Evolutionary conservation across 2,797 vertebrate genomes (phyloP).

Genomic region (Diglossa cyanea): DNA sequence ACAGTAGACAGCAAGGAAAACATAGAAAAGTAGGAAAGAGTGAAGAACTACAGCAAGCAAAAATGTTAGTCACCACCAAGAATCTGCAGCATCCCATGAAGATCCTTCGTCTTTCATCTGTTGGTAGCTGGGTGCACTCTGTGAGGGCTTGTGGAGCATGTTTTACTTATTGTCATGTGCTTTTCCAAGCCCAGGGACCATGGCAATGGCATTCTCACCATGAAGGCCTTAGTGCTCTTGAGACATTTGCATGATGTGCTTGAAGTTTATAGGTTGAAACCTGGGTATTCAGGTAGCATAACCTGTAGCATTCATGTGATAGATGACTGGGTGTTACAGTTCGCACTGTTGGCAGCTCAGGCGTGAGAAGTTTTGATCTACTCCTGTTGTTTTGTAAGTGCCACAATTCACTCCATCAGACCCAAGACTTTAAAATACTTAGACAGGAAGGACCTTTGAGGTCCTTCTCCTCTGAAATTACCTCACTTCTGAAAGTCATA

Average conservation of each 20-base stretch:
- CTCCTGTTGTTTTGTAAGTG: neutral
- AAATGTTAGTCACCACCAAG: neutral
- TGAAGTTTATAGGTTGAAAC: neutral
- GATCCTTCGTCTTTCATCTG: neutral
- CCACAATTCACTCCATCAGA: neutral
- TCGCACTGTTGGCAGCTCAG: neutral
- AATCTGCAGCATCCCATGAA: neutral
- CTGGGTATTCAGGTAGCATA: neutral
- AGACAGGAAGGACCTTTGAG: neutral
- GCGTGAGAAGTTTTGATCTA: neutral
- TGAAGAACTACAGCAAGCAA: neutral
- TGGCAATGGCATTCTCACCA: neutral
- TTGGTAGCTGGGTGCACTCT: rapidly evolving
- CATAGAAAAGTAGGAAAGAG: neutral
- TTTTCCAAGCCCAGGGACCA: neutral
- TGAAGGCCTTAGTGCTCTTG: neutral
- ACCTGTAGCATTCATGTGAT: neutral
- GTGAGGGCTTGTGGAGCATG: neutral
- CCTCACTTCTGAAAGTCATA: neutral
- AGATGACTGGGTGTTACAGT: neutral
- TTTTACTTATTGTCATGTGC: neutral
- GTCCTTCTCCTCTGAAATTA: neutral
- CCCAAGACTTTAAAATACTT: neutral
- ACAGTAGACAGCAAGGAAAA: neutral
- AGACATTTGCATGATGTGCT: neutral